phyloP scores from a whole-genome alignment of 1,140 invertebrate species.

The Pemphigus obesinymphae region DNA sequence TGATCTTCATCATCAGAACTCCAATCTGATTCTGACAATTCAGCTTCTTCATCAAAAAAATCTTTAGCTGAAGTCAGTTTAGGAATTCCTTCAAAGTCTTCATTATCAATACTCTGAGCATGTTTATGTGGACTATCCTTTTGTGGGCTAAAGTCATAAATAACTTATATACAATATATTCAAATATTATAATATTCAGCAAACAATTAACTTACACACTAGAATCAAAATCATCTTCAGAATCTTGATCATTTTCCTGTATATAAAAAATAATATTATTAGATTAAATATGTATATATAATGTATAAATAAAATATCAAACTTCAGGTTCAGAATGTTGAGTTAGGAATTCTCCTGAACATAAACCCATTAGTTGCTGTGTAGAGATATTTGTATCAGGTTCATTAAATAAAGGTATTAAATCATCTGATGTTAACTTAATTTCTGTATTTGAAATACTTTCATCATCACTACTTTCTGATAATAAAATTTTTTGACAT shows the following conservation, averaged over 20 bases:
- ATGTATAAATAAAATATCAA: not conserved
- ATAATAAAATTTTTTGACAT: not conserved
- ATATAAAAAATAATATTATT: not conserved
- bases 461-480: constrained; percentile 6
- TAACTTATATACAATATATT: not conserved
- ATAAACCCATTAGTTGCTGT: constrained; percentile 7
- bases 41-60: constrained; percentile 25
- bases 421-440: not conserved
- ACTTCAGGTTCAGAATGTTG: not conserved
- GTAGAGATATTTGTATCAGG: not conserved
- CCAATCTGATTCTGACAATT: constrained; percentile 31
- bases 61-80: constrained; percentile 17
- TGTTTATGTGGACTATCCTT: not conserved
- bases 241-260: not conserved
- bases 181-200: not conserved
- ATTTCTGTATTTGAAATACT: not conserved
- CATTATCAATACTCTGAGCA: not conserved
- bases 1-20: constrained; percentile 28
- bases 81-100: not conserved
- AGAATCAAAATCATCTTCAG: constrained; percentile 11
- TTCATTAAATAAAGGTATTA: not conserved
- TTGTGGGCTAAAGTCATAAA: not conserved
- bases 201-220: constrained; percentile 6
- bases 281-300: not conserved
- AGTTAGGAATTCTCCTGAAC: constrained; percentile 18